Base-by-base conservation (phyloP, 2,888 invertebrate genomes). In the Lasioglossum vierecki region DNA sequence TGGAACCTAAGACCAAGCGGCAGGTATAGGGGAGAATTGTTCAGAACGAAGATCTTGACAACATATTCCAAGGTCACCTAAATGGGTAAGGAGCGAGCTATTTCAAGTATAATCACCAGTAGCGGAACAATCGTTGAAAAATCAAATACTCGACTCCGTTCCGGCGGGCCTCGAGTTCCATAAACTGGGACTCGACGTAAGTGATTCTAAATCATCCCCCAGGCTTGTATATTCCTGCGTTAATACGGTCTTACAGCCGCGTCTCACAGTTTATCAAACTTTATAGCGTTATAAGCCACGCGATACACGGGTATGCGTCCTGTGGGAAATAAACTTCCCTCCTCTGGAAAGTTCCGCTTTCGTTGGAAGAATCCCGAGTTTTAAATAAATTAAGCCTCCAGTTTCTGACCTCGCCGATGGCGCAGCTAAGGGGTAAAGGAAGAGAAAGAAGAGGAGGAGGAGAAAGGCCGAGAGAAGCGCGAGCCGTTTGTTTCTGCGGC, bases 281-380 rank as follows among this genome's bases (percentile, higher is more conserved):
- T 75, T 76, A 66, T 82, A 75, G 80, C 82, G 75, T 82, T 80
- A 78, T 83, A 80, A 85, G 83, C 77, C 80, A 66, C 76, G 66
- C 79, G 86, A 79, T 82, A 85, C 82, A 74, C 46, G 79, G 73
- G 77, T 75, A 75, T 72, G 83, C 71, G 83, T 84, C 86, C 86
- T 81, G 8, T 30, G 87, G 87, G 87, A 87, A 87, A 87, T 87
- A 87, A 86, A 87, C 76, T 86, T 85, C 77, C 71, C 75, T 60
- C 8, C 79, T 46, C 75, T 53, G 49, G 71, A 77, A 86, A 86
- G 81, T 86, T 84, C 79, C 72, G 70, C 76, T 66, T 80, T 70
- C 79, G 46, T 0, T 49, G 78, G 86, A 84, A 84, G 86, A 86
- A 86, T 88, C 80, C 68, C 76, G 76, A 84, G 86, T 82, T 88